Percentiles rank a stretch among this genome's conserved stretches.
phyloP scores from a whole-genome alignment of 2,888 invertebrate genomes.

The Aspidiotus destructor region DNA sequence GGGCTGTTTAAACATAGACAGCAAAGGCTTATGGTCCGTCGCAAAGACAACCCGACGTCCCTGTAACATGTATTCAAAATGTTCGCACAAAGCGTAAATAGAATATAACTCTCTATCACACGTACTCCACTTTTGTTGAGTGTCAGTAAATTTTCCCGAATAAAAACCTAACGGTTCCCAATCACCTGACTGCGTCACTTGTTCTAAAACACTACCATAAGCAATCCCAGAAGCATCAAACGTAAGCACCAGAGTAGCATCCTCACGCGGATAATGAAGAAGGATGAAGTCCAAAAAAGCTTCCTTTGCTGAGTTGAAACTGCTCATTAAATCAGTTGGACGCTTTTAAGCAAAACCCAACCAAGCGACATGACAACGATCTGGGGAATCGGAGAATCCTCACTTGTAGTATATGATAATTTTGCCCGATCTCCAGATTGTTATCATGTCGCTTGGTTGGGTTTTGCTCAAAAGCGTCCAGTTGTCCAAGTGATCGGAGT shows the following conservation, averaged over 20 bases:
- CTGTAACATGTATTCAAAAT: slow-evolving; percentile 17
- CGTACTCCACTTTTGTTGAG: not conserved
- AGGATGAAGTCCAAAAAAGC: not conserved
- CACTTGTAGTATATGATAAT: too few species aligned
- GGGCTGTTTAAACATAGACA: slow-evolving; percentile 3
- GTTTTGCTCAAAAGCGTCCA: too few species aligned
- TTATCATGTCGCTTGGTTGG: too few species aligned
- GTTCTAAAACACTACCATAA: slow-evolving; percentile 11
- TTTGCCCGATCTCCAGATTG: too few species aligned
- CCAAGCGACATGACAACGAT: too few species aligned
- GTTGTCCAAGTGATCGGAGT: slow-evolving; percentile 1
- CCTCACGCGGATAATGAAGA: not conserved
- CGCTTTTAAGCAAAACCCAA: too few species aligned
- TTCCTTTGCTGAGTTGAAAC: slow-evolving; percentile 1
- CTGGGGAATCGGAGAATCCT: too few species aligned
- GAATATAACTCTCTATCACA: slow-evolving; percentile 7
- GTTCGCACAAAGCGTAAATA: slow-evolving; percentile 34
- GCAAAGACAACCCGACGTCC: slow-evolving; percentile 8
- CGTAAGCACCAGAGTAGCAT: not conserved
- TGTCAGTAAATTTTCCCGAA: not conserved
- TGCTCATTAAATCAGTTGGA: too few species aligned
- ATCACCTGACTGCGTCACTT: not conserved
- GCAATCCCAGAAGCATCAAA: slow-evolving; percentile 7
- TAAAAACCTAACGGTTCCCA: slow-evolving; percentile 7
- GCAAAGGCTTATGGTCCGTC: slow-evolving; percentile 12